A percentile compares a stretch with the other conserved stretches of the same genome.
These are phyloP conservation scores for Actinia equina DNA, from an alignment of 64 coral and sea anemone species.

Conservation along the genomic window DNA sequence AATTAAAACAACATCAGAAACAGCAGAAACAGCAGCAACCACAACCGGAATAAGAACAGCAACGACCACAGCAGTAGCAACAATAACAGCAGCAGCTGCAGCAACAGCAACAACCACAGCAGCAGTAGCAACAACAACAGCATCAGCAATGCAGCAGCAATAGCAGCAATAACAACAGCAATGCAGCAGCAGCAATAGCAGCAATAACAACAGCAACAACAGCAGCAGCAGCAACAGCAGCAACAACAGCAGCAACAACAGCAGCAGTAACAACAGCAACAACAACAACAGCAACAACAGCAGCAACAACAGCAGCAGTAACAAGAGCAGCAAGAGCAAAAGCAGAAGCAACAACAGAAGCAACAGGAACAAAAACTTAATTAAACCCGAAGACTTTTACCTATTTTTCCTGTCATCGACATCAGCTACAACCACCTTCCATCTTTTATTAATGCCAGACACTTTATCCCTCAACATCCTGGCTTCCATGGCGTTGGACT, in stretches of 20 bases:
- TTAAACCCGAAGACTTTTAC: slow-evolving; percentile 29
- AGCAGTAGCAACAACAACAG: no score
- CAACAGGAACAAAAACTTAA: neutral
- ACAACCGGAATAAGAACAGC: neutral
- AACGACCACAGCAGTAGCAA: neutral
- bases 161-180: no score
- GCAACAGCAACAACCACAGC: no score
- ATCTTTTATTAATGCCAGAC: slow-evolving; percentile 61
- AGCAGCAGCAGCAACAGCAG: neutral
- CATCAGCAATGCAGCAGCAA: no score
- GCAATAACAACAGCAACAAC: neutral
- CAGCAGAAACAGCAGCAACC: neutral
- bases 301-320: neutral
- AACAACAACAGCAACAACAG: neutral
- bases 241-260: neutral
- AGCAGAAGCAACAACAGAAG: neutral
- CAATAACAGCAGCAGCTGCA: neutral
- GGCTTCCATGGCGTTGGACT: slow-evolving; percentile 77
- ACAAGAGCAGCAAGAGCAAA: neutral
- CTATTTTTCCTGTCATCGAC: slow-evolving; percentile 82
- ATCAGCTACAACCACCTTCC: slow-evolving; percentile 80
- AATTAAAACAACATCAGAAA: neutral
- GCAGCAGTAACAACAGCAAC: neutral
- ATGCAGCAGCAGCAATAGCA: neutral
- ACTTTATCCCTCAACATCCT: slow-evolving; percentile 85